These are phyloP conservation scores for Digitonthophagus gazella DNA, from an alignment of 2,888 invertebrate species.

Conservation along the genomic window DNA sequence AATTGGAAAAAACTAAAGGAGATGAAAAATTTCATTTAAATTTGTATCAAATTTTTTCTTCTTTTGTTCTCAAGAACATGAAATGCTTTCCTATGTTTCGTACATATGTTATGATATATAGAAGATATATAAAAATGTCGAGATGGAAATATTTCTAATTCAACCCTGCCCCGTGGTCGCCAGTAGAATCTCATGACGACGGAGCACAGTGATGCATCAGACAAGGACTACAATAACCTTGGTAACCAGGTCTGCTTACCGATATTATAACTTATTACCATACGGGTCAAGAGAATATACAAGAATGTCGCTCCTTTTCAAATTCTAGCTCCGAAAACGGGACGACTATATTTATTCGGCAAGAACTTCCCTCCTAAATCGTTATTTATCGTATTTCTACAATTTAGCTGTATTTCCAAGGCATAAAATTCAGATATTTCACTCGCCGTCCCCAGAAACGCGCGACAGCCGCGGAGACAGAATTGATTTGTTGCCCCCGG, in stretches of 20 bases:
- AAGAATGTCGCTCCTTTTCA: conserved; percentile 25
- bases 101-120: too few relatives aligned
- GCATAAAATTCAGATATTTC: not conserved
- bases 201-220: conserved; percentile 34
- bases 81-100: too few relatives aligned
- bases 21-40: too few relatives aligned
- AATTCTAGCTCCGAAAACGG: conserved; percentile 16
- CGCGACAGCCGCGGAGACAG: conserved; percentile 1
- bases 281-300: conserved; percentile 28
- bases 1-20: too few relatives aligned
- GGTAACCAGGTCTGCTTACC: conserved; percentile 33
- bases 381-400: not conserved
- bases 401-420: not conserved
- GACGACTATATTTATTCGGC: conserved; percentile 20
- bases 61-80: too few relatives aligned
- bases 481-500: conserved; percentile 9
- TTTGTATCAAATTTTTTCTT: too few relatives aligned
- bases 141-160: conserved; percentile 29
- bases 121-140: too few relatives aligned
- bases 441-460: not conserved
- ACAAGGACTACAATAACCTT: conserved; percentile 33
- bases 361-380: not conserved
- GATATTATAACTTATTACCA: conserved; percentile 33
- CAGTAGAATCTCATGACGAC: conserved; percentile 33
- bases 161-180: conserved; percentile 32